Evolutionary conservation across 2,888 invertebrate genomes (phyloP).

Genomic region (Hymenopus coronatus): DNA sequence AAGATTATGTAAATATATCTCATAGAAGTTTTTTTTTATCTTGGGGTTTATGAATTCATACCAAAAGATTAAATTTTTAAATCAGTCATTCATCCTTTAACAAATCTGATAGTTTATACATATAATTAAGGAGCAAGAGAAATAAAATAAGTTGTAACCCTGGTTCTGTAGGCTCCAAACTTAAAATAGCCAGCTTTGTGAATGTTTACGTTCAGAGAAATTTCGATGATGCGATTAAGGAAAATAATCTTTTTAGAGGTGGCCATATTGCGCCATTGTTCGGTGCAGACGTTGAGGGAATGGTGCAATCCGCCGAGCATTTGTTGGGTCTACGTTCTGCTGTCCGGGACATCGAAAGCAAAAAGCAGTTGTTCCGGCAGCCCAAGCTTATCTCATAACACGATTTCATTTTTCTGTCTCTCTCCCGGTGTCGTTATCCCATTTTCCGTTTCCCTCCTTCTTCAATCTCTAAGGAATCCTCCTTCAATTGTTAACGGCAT

Average conservation of each 20-base stretch:
- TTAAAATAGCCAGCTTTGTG: too few relatives aligned
- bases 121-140: too few relatives aligned
- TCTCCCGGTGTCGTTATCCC: not conserved
- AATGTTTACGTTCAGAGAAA: too few relatives aligned
- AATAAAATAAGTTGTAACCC: too few relatives aligned
- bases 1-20: too few relatives aligned
- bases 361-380: not conserved
- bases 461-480: conserved; percentile 6
- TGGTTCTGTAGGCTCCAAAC: too few relatives aligned
- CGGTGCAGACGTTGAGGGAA: not conserved
- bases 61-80: too few relatives aligned
- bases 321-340: not conserved
- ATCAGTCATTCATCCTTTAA: too few relatives aligned
- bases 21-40: too few relatives aligned
- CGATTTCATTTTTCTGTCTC: not conserved
- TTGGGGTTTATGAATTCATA: too few relatives aligned
- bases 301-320: not conserved
- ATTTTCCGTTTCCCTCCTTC: not conserved
- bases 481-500: conserved; percentile 7
- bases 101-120: too few relatives aligned
- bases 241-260: not conserved
- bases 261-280: not conserved
- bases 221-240: not conserved
- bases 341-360: not conserved
- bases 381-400: not conserved